Conservation (phyloP, 2,113 vertebrate species). For the Pseudopodoces humilis region DNA sequence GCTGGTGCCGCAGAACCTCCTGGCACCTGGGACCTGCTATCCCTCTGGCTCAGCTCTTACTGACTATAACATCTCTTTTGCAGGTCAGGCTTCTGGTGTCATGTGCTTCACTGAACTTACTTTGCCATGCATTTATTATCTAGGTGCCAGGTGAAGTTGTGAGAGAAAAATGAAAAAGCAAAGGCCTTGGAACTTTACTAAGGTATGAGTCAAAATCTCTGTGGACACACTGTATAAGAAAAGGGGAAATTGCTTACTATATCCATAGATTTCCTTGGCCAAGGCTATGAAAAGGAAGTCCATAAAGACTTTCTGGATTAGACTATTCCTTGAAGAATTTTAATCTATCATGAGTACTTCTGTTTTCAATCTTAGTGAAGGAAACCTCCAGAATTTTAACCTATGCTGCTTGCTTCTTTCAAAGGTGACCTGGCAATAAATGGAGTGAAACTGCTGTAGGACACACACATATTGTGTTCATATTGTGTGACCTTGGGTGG, state of each 20-base stretch:
- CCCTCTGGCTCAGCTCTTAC: neutral
- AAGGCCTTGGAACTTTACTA: neutral
- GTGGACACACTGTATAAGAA: neutral
- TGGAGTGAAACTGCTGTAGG: neutral
- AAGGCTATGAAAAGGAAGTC: neutral
- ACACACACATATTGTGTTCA: rapidly evolving
- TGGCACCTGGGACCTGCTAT: neutral
- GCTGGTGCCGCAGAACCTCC: neutral
- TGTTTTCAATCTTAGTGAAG: neutral
- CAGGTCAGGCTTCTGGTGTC: neutral
- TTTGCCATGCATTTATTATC: neutral
- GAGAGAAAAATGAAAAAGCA: neutral
- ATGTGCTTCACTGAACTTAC: neutral
- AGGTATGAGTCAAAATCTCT: neutral
- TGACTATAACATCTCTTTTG: neutral
- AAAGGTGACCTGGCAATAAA: neutral
- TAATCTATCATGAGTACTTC: neutral
- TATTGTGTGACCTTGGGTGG: neutral
- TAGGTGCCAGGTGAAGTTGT: neutral
- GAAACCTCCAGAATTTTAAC: neutral
- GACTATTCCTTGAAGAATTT: neutral
- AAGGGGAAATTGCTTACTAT: neutral
- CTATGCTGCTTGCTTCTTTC: neutral
- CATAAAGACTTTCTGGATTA: neutral
- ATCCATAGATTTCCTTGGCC: neutral